Percentiles rank a stretch among this genome's conserved stretches.
phyloP scores from a whole-genome alignment of 1,140 invertebrate species.

The Megathymus violae region DNA sequence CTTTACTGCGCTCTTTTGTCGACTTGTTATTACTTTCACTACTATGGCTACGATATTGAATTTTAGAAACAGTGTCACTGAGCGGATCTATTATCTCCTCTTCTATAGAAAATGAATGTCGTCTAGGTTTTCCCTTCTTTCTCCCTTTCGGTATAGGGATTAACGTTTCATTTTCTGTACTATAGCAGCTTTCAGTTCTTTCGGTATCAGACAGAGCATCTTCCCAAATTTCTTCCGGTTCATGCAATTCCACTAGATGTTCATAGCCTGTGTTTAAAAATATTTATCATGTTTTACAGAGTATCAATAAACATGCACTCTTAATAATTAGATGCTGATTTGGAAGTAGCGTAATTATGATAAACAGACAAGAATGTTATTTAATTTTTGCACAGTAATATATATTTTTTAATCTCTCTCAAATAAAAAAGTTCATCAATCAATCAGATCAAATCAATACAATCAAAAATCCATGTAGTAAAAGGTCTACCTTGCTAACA shows the following conservation, averaged over 20 bases:
- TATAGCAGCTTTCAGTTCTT: slow-evolving; percentile 42
- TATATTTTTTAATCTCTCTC: too few species aligned
- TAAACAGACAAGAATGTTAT: too few species aligned
- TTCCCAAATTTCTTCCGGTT: slow-evolving; percentile 62
- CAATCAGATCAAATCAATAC: too few species aligned
- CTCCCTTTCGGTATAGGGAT: slow-evolving; percentile 13
- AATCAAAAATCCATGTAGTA: too few species aligned
- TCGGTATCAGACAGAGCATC: slow-evolving; percentile 43
- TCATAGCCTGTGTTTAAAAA: slow-evolving; percentile 70
- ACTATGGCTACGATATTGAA: slow-evolving; percentile 50
- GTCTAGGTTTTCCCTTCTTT: slow-evolving; percentile 56
- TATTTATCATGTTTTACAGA: too few species aligned
- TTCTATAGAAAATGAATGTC: slow-evolving; percentile 23
- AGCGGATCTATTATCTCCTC: slow-evolving; percentile 66
- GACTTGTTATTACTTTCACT: slow-evolving; percentile 59
- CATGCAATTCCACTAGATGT: slow-evolving; percentile 71
- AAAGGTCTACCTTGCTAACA: too few species aligned
- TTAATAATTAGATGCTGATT: too few species aligned
- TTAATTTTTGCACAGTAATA: too few species aligned
- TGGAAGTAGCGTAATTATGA: too few species aligned
- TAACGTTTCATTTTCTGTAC: slow-evolving; percentile 30
- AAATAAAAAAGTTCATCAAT: too few species aligned
- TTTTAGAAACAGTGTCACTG: slow-evolving; percentile 49
- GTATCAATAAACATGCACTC: too few species aligned
- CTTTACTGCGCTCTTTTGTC: slow-evolving; percentile 48